phyloP scores from a whole-genome alignment of 1,140 invertebrate genomes.

The Drosophila mojavensis region DNA sequence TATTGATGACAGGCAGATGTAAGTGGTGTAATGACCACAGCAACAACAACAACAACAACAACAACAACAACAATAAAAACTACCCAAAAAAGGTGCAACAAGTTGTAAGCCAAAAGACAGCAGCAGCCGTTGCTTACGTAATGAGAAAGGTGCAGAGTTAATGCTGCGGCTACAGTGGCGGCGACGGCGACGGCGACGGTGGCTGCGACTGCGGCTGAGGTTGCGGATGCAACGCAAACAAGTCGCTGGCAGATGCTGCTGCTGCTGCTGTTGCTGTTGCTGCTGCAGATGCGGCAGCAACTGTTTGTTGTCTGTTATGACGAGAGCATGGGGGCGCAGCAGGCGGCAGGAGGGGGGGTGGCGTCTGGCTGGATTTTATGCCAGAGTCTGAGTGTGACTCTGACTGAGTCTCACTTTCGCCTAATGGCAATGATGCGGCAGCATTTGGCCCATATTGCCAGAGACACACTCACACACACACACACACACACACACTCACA shows the following conservation, averaged over 20 bases:
- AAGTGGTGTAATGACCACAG: constrained; percentile 35
- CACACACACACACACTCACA: neutral
- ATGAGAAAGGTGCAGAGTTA: constrained; percentile 50
- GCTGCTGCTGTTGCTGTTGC: constrained; percentile 5
- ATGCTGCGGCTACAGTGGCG: constrained; percentile 24
- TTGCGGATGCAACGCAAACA: constrained; percentile 48
- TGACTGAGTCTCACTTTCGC: constrained; percentile 49
- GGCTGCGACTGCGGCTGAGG: constrained; percentile 5
- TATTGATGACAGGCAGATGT: constrained; percentile 37
- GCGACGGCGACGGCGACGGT: neutral
- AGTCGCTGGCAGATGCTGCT: constrained; percentile 26
- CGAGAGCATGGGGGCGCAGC: neutral
- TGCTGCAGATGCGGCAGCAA: constrained; percentile 29
- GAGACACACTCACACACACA: neutral
- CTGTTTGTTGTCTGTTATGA: constrained; percentile 26
- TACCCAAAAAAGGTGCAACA: constrained; percentile 24
- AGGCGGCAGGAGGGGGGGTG: neutral
- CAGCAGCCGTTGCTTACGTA: constrained; percentile 39
- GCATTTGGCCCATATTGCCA: constrained; percentile 50
- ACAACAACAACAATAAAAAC: neutral
- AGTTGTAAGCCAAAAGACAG: constrained; percentile 44
- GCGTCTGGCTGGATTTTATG: neutral
- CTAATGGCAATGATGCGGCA: constrained; percentile 54
- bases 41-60: constrained; percentile 10
- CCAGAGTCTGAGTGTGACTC: neutral